Conservation (phyloP, 2,113 vertebrate genomes). For the Globicephala melas region DNA sequence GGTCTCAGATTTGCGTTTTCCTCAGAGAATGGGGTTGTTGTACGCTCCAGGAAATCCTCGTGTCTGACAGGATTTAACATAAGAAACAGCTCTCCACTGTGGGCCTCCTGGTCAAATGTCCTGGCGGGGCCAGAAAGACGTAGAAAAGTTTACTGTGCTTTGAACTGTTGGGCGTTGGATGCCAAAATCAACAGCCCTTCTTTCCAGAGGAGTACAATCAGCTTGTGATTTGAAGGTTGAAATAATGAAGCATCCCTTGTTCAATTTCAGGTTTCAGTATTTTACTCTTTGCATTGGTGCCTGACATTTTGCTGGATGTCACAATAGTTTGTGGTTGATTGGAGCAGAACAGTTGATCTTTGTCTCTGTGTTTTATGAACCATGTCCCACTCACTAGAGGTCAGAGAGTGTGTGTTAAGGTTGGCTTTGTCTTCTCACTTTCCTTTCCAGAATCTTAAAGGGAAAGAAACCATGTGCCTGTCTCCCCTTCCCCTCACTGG, state of each 20-base stretch:
- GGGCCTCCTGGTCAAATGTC: neutral
- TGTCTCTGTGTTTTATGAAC: neutral
- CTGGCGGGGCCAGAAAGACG: neutral
- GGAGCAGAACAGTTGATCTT: neutral
- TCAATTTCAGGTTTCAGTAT: neutral
- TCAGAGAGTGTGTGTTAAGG: neutral
- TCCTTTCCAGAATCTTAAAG: neutral
- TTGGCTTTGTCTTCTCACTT: neutral
- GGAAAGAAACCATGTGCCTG: neutral
- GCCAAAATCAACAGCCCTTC: neutral
- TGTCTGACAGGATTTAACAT: neutral
- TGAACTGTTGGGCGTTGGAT: neutral
- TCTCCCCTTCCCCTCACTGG: no score
- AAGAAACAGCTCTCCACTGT: neutral
- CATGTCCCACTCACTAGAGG: neutral
- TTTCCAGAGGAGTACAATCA: neutral
- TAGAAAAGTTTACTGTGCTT: neutral
- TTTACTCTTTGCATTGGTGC: neutral
- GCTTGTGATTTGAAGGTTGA: neutral
- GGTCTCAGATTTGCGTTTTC: neutral
- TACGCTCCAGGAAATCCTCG: accelerated
- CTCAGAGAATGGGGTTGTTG: neutral
- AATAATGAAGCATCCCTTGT: neutral
- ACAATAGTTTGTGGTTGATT: accelerated
- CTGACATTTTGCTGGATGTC: neutral